Evolutionary conservation across 2,888 invertebrate genomes (phyloP).

Genomic region (Uloborus plumipes): DNA sequence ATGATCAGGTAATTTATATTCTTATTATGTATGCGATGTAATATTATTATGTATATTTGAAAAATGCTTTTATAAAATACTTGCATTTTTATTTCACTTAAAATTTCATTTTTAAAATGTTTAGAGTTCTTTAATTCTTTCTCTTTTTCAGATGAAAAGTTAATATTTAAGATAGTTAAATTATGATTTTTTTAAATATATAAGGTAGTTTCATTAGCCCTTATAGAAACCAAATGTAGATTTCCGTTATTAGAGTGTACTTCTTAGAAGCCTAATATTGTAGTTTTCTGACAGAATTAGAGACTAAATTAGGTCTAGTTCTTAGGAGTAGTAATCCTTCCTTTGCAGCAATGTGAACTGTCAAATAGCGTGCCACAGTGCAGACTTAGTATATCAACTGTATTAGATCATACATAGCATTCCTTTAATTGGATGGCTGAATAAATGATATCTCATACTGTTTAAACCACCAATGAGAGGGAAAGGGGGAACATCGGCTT

Average conservation of each 20-base stretch:
- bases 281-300: background rate
- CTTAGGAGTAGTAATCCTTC: conserved; percentile 7
- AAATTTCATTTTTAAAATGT: no score
- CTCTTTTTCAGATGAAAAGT: no score
- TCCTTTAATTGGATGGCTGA: no score
- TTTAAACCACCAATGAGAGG: no score
- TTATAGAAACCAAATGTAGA: no score
- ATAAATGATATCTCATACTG: no score
- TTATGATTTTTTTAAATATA: background rate
- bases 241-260: background rate
- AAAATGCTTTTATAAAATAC: no score
- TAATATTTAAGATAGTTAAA: background rate
- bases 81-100: no score
- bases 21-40: conserved; percentile 49
- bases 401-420: background rate
- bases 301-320: conserved; percentile 9
- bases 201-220: no score
- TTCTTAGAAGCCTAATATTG: background rate
- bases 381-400: background rate
- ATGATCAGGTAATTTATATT: conserved; percentile 64
- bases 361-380: background rate
- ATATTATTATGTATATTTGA: conserved; percentile 15
- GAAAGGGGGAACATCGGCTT: no score
- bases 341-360: no score
- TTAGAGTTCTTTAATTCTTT: no score